Conservation (phyloP, 2,113 vertebrate species). For the Corvus cornix region DNA sequence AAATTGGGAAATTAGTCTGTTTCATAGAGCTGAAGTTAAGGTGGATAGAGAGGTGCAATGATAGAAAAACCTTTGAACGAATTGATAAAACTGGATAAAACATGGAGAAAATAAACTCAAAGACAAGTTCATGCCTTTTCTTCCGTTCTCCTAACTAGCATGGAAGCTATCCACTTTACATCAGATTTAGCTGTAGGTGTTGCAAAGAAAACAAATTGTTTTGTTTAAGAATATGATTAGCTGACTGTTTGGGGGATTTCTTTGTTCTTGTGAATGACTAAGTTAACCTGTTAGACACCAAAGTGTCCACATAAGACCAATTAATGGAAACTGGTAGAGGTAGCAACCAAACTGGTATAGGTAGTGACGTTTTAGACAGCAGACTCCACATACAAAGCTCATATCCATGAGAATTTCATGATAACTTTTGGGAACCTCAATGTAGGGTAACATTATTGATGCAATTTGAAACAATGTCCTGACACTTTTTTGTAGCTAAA, state of each 20-base stretch:
- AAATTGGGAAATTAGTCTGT: not conserved
- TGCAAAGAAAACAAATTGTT: not conserved
- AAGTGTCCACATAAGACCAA: not conserved
- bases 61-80: not conserved
- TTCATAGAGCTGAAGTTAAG: not conserved
- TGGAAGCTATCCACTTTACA: not conserved
- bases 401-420: not conserved
- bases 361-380: not conserved
- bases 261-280: not conserved
- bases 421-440: not conserved
- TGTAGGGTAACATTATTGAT: not conserved
- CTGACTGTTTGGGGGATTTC: not conserved
- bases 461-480: not conserved
- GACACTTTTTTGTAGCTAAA: not conserved
- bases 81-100: not conserved
- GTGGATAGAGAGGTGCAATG: not conserved
- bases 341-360: not conserved
- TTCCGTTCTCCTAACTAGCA: not conserved
- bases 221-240: not conserved
- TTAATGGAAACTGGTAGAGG: not conserved
- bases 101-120: not conserved
- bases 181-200: not conserved
- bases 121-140: not conserved
- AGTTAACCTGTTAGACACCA: not conserved
- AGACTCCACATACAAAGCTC: not conserved